A percentile compares a stretch with the other conserved stretches of the same genome.
Conservation (phyloP, 2,888 invertebrate genomes). For the Eristalis tenax region DNA sequence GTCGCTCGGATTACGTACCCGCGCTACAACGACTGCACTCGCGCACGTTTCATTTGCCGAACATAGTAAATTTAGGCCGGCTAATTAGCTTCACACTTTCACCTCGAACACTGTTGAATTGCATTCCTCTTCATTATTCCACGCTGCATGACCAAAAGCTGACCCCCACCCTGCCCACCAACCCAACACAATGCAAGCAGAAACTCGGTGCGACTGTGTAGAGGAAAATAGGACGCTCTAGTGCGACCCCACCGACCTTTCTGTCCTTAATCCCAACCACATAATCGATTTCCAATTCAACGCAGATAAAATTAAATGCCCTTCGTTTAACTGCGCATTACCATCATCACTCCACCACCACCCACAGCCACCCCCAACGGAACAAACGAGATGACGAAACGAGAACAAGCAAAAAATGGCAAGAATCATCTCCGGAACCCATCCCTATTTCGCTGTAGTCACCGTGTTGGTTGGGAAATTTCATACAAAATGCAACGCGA, state of each 20-base stretch:
- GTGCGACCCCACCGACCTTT: not conserved
- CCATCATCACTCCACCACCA: not conserved
- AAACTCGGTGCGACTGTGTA: conserved; percentile 24
- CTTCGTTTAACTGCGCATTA: conserved; percentile 68
- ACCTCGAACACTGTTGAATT: not conserved
- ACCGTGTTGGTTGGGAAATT: conserved; percentile 38
- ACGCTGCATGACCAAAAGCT: not conserved
- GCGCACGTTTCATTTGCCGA: not conserved
- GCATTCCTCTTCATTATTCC: not conserved
- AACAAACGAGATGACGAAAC: not conserved
- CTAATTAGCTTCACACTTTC: conserved; percentile 26
- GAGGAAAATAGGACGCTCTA: no score
- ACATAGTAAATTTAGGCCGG: not conserved
- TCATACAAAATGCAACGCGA: conserved; percentile 49
- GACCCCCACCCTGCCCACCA: not conserved
- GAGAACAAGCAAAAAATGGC: not conserved
- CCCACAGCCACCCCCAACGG: not conserved
- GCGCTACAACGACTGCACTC: not conserved
- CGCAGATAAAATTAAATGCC: conserved; percentile 67
- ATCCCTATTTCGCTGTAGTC: conserved; percentile 33
- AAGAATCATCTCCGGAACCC: not conserved
- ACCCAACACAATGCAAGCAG: conserved; percentile 39
- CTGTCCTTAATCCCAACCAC: conserved; percentile 53
- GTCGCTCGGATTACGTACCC: not conserved
- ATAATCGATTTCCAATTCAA: conserved; percentile 71